These are phyloP conservation scores for Hedya salicella DNA, from an alignment of 2,888 invertebrate species.

Conservation along the genomic window DNA sequence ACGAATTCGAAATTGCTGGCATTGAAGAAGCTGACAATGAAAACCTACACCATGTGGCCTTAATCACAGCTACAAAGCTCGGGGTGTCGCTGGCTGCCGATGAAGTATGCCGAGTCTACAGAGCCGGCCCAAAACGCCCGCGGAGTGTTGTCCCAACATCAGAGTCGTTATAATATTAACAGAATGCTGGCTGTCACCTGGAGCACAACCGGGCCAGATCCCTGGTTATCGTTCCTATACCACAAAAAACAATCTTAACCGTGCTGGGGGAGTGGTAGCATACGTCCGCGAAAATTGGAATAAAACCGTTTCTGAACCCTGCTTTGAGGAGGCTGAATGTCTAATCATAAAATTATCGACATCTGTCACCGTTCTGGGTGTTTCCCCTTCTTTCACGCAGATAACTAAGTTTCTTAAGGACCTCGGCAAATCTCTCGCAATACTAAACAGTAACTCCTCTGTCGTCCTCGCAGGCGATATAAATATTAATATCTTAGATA, in stretches of 20 bases:
- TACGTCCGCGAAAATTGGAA: no score
- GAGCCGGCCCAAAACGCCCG: neutral
- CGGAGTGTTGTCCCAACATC: neutral
- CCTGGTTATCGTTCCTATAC: no score
- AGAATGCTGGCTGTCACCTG: neutral
- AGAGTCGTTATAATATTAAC: neutral
- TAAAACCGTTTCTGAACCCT: no score
- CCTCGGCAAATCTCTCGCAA: neutral
- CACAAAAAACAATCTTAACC: no score
- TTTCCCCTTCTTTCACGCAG: no score
- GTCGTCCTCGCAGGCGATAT: neutral
- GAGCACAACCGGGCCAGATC: neutral
- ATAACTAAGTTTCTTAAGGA: neutral
- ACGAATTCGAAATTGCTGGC: neutral
- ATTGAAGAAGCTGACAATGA: conserved; percentile 1
- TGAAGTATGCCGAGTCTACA: neutral
- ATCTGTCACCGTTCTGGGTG: no score
- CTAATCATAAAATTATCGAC: no score
- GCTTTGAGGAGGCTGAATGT: no score
- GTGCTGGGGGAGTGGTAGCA: no score
- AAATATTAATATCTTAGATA: neutral
- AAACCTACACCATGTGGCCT: neutral
- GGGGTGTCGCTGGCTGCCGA: neutral
- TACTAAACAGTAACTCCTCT: neutral
- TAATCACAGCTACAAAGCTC: neutral